Evolutionary conservation across 2,888 invertebrate species (phyloP), one percentile per base, ranked within the genome.

Genomic region (Tenthredo distinguenda): DNA sequence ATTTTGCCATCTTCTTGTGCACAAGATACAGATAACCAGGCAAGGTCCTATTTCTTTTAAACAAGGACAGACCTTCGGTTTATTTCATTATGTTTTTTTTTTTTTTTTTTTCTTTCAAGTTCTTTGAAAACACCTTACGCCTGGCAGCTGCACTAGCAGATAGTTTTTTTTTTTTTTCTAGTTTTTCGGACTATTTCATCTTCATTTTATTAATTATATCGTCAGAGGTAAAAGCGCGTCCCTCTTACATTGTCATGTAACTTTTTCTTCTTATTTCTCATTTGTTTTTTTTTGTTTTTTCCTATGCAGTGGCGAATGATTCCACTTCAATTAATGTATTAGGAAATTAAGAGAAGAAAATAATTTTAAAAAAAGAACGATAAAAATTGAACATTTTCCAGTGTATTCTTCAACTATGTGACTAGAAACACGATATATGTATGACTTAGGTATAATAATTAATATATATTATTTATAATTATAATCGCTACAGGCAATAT

Each of bases 401-500:
- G 83, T 83, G 83, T 83, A 83, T 83, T 86, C 85, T 88, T 88
- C 85, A 88, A 87, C 88, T 91, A 90, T 90, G 89, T 93, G 93
- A 93, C 93, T 93, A 93, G 93, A 93, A 92, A 92, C 91, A 91
- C 92, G 91, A 91, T 91, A 91, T 90, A 85, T 87, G 83, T 90
- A 91, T 90, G 91, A 91, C 90, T 91, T 91, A 92, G 88, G 88
- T 89, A 88, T 87, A 74, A 74, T 90, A 90, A 89, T 90, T 88
- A 89, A 88, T 88, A 87, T 68, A 86, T 86, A 87, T 86, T 87
- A 86, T 77, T 87, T 85, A 76, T 86, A 88, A 88, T 85, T 68
- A 81, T 81, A 81, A 81, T 65, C n/a, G 58, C 86, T 89, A 87
- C 1, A 55, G 34, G 34, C 34, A 85, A 84, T 86, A 86, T 86